A percentile compares a stretch with the other conserved stretches of the same genome.
Conservation (phyloP, 2,113 vertebrate genomes). For the Rattus rattus region DNA sequence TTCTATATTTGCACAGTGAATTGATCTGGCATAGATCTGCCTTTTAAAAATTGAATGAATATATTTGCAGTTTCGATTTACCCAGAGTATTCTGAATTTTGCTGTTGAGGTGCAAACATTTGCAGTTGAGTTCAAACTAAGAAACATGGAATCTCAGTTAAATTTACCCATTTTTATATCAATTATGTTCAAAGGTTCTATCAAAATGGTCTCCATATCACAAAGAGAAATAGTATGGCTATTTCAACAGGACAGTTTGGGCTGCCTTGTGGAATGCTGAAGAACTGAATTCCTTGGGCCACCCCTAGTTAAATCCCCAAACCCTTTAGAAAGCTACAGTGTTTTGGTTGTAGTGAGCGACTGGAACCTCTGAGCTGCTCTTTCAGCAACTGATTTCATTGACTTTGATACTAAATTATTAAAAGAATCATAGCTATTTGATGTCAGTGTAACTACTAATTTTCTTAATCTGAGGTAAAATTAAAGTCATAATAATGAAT, state of each 20-base stretch:
- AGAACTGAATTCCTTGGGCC: neutral
- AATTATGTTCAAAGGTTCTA: neutral
- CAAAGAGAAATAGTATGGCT: neutral
- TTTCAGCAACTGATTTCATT: neutral
- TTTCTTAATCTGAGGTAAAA: neutral
- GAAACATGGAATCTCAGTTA: constrained; percentile 18
- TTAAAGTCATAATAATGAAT: neutral
- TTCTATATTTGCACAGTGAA: constrained; percentile 70
- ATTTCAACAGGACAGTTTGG: neutral
- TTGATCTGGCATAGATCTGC: constrained; percentile 55
- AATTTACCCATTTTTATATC: constrained; percentile 8
- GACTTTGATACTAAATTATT: neutral
- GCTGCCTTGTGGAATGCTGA: neutral
- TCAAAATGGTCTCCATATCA: neutral
- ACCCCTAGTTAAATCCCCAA: neutral
- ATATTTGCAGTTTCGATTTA: constrained; percentile 46
- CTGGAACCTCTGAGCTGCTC: neutral
- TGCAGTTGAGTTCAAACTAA: constrained; percentile 44
- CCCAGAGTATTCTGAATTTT: constrained; percentile 42
- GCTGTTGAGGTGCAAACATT: constrained; percentile 1
- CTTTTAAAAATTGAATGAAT: constrained; percentile 60
- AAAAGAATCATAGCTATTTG: neutral
- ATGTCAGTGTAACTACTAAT: neutral
- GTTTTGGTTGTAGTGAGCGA: neutral
- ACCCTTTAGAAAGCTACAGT: neutral